Evolutionary conservation across 2,797 vertebrate species (phyloP).

Genomic region (Paedocypris micromegethes): DNA sequence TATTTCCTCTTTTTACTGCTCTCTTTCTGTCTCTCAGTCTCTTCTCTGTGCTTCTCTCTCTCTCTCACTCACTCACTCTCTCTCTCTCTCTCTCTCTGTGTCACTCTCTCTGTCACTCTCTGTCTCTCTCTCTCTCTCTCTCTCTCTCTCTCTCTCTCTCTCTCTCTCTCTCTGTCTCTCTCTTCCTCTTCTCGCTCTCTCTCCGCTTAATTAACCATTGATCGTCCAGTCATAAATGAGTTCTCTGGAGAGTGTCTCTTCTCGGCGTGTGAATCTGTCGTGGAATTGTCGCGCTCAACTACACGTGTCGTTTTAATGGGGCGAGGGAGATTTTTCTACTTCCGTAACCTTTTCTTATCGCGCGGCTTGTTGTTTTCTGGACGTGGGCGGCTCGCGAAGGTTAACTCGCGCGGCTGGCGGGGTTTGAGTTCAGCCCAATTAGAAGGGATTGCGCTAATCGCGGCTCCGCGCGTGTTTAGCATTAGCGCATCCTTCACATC

Average conservation of each 20-base stretch:
- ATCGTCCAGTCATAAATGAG: slow-evolving; percentile 65
- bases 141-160: slow-evolving; percentile 4
- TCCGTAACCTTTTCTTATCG: slow-evolving; percentile 25
- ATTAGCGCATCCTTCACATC: slow-evolving; percentile 19
- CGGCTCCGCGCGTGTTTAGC: slow-evolving; percentile 11
- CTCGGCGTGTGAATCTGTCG: slow-evolving; percentile 25
- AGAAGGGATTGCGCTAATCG: slow-evolving; percentile 44
- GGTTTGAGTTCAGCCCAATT: slow-evolving; percentile 62
- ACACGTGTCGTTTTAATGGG: slow-evolving; percentile 43
- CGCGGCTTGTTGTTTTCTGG: slow-evolving; percentile 9
- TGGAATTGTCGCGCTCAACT: slow-evolving; percentile 20
- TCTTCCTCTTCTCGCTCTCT: slow-evolving; percentile 36
- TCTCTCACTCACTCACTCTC: not conserved
- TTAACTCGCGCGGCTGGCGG: slow-evolving; percentile 37
- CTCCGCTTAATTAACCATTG: slow-evolving; percentile 71
- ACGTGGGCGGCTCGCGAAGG: slow-evolving; percentile 4
- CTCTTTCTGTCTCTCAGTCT: too few relatives aligned
- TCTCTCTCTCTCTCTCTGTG: slow-evolving; percentile 44
- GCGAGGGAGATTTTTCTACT: slow-evolving; percentile 46
- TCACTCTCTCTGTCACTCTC: too few relatives aligned
- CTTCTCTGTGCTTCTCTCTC: too few relatives aligned
- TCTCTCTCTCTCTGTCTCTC: slow-evolving; percentile 28
- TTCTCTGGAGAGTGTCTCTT: slow-evolving; percentile 51
- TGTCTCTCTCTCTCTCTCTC: too few relatives aligned
- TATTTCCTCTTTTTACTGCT: too few relatives aligned